Evolutionary conservation across 2,888 invertebrate genomes (phyloP).

Genomic region (Microplitis deprimator): DNA sequence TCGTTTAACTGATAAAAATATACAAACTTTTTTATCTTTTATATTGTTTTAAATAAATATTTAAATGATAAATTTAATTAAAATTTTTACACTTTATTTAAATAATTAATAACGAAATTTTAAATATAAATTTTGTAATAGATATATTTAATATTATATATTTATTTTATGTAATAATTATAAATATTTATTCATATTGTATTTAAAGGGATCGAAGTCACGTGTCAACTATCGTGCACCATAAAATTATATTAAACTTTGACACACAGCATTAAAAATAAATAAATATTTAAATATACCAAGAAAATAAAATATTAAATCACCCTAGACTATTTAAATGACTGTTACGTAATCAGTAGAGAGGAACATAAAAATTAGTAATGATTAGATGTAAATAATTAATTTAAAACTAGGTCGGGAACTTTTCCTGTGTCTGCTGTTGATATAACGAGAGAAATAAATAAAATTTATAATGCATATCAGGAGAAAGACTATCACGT

Average conservation of each 20-base stretch:
- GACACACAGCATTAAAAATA: neutral
- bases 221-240: neutral
- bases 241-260: neutral
- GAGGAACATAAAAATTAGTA: neutral
- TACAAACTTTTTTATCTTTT: constrained; percentile 2
- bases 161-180: neutral
- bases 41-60: neutral
- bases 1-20: constrained; percentile 62
- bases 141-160: neutral
- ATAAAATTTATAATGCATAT: constrained; percentile 4
- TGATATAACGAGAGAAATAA: neutral
- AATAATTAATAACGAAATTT: neutral
- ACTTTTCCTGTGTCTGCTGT: neutral
- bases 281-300: neutral
- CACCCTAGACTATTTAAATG: neutral
- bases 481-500: constrained; percentile 4
- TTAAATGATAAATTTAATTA: neutral
- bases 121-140: neutral
- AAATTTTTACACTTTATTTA: neutral
- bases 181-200: neutral
- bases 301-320: neutral
- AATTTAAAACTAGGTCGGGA: neutral
- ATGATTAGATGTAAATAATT: neutral
- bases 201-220: neutral
- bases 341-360: neutral